Base-by-base conservation (phyloP, 2,797 vertebrate genomes). In the Agapornis canus region DNA sequence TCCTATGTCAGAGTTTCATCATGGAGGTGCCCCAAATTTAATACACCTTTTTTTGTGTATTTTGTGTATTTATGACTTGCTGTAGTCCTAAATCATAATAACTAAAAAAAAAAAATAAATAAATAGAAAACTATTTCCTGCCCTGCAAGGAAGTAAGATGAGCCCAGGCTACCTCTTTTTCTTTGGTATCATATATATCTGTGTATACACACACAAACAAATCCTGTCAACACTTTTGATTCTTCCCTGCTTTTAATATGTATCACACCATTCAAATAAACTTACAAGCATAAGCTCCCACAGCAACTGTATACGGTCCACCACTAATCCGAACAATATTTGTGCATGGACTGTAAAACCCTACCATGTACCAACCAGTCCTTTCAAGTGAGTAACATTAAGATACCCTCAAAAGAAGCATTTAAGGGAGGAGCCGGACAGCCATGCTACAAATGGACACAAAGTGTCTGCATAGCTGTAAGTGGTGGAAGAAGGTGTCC, bases 331-430 rank as follows among this genome's bases (percentile, higher is more conserved):
- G 45, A 21, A 11, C 17, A 37, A 57, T 6, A 8, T 19, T n/a
- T 26, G 25, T 23, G 39, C 2, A 0, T 1, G 31, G n/a, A 3
- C 22, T 52, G n/a, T 16, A 64, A 80, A 88, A 66, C 1, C 1
- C 66, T 37, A 68, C 26, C 3, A 5, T 11, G 31, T 35, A 43
- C 35, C 35, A 35, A 35, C 35, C 35, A 35, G 35, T 35, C 35
- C 31, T 81, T 71, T 20, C 8, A 49, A 40, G 16, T 25, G 20
- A 49, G 3, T 5, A 43, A n/a, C 27, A 17, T 2, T 3, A 49
- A 56, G 3, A n/a, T 4, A 47, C 1, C 35, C 20, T 6, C 29
- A 48, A 39, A 82, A 35, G 8, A 73, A 39, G 59, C 13, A 32
- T 17, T 39, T 60, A 73, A 13, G 0, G 2, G 18, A 86, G 68